Evolutionary conservation across 2,113 vertebrate genomes (phyloP), one percentile per base, ranked within the genome.

Genomic region (Camelus bactrianus): DNA sequence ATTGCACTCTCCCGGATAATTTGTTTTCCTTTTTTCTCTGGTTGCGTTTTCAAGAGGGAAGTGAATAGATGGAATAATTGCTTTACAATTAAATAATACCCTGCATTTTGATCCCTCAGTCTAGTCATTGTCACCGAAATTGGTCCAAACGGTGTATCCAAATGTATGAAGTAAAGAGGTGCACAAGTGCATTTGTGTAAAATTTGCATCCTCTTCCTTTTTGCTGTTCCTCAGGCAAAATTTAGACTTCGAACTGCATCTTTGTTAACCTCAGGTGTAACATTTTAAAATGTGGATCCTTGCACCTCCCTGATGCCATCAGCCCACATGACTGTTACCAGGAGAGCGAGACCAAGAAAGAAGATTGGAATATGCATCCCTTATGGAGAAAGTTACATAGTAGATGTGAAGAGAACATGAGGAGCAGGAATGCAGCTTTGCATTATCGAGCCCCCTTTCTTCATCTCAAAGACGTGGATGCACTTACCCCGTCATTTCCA

Each of bases 1-100:
- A 89, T 42, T 56, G 17, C 38, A 15, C n/a, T 56, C 89, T 89
- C 20, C 12, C 30, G 56, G 54, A 76, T 94, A 48, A 86, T 81
- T 87, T 83, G 65, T 67, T 91, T 94, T 93, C 32, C 8, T 35
- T 77, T 62, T n/a, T n/a, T 38, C 32, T 13, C 84, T 94, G 50
- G 67, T 48, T 87, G 58, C 60, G 60, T 52, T 95, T 91, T 69
- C 28, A 19, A 90, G 48, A 94, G 70, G 56, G 70, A 96, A 92
- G 32, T 77, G 48, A 65, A 93, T 94, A 67, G 48, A 79, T 87
- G 69, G 24, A 24, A 60, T 87, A 92, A 73, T 84, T 90, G 38
- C 35, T 62, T 81, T 87, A 38, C 22, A 46, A 56, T 94, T 89
- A 86, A 96, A 86, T 67, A 38, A 80, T n/a, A 60, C 10, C 15